Evolutionary conservation across 2,888 invertebrate species (phyloP), one percentile per base, ranked within the genome.

Genomic region (Caradrina kadenii): DNA sequence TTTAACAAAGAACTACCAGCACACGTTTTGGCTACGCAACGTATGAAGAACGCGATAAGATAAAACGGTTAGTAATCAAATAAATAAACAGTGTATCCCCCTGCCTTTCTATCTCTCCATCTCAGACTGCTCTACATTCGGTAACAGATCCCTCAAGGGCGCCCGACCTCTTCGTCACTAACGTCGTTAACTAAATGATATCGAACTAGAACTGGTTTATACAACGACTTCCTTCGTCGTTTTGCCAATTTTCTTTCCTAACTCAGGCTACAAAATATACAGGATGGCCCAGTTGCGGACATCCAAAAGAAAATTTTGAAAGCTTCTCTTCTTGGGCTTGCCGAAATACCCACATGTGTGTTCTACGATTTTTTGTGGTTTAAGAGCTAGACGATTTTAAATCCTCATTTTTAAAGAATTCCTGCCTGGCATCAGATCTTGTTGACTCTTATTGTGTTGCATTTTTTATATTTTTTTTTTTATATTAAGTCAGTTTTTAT

Each of bases 61-160:
- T 88, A 86, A 82, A 63, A 63, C 66, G 65, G 65, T 71, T 59
- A 64, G 69, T 80, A 63, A 72, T 65, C 63, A 73, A 82, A 73
- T 69, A 84, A 76, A 82, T 73, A 76, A 76, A 81, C 78, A 75
- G 54, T 72, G 63, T 73, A 68, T 67, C 76, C 79, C 73, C 67
- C 75, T 71, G 73, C 55, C 63, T 68, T 70, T 49, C 50, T 76
- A 69, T 72, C 69, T 70, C 45, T 71, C 48, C 65, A 69, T 73
- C 85, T 76, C 69, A 63, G 60, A 70, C 54, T 86, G 85, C 77
- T 85, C 86, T 69, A 87, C 83, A 86, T 89, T 89, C 72, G 68
- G 70, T 80, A 72, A 80, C 83, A 68, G 82, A 79, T 84, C 80
- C 68, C 50, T 86, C 89, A 90, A 89, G 87, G 89, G 81, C 88